Evolutionary conservation across 2,888 invertebrate species (phyloP).

Genomic region (Rutpela maculata): DNA sequence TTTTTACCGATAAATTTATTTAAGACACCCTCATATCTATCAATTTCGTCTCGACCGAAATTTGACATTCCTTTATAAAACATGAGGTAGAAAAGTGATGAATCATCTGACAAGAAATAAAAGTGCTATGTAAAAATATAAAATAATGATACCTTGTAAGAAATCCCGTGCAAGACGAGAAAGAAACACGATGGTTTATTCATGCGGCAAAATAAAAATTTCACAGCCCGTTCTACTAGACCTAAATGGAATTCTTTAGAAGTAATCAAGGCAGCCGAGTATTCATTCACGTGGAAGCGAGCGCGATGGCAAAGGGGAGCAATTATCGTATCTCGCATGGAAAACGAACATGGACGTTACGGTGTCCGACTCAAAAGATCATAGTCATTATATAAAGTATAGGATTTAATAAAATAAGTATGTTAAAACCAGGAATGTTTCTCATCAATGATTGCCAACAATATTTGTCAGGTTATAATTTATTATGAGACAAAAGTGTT

Average conservation of each 20-base stretch:
- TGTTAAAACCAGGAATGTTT: too few relatives aligned
- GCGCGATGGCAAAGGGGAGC: slow-evolving; percentile 15
- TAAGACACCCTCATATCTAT: neutral
- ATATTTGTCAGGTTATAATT: too few relatives aligned
- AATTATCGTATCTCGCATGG: slow-evolving; percentile 33
- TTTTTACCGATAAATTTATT: neutral
- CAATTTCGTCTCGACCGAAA: neutral
- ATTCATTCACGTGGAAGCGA: slow-evolving; percentile 24
- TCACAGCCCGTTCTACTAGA: slow-evolving; percentile 44
- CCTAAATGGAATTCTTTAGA: slow-evolving; percentile 41
- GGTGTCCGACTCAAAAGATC: neutral
- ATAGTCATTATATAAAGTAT: too few relatives aligned
- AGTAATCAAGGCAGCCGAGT: slow-evolving; percentile 37
- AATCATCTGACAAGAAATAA: slow-evolving; percentile 7
- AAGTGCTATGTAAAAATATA: slow-evolving; percentile 7
- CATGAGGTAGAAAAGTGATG: neutral
- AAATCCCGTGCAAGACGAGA: slow-evolving; percentile 16
- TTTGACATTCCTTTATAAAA: neutral
- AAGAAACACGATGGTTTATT: slow-evolving; percentile 46
- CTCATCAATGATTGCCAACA: too few relatives aligned
- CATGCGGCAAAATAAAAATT: slow-evolving; percentile 52
- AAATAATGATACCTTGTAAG: slow-evolving; percentile 5
- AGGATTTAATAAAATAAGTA: too few relatives aligned
- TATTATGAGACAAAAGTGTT: too few relatives aligned
- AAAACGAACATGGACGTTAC: neutral